Conservation (phyloP, 2,888 invertebrate genomes). For the Unio delphinus region DNA sequence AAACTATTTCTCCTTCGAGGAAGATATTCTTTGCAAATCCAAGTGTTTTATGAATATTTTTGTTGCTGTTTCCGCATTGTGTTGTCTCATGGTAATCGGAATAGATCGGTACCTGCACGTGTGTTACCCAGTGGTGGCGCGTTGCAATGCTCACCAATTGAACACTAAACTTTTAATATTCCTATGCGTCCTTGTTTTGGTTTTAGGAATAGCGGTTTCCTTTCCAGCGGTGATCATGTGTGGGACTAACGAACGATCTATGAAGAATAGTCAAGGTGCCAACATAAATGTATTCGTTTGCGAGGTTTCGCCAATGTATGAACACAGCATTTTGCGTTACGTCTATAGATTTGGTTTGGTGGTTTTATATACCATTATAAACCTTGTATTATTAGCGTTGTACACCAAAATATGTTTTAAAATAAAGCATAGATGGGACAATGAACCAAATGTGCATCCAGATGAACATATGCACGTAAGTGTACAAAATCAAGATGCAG, state of each 20-base stretch:
- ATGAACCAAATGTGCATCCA: background rate
- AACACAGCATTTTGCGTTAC: conserved; percentile 9
- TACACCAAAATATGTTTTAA: conserved; percentile 23
- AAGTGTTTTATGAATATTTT: conserved; percentile 36
- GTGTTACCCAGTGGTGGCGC: conserved; percentile 21
- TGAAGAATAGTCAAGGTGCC: conserved; percentile 10
- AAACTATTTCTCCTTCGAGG: conserved; percentile 30
- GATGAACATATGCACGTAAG: conserved; percentile 2
- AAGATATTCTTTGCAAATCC: conserved; percentile 20
- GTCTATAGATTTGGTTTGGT: conserved; percentile 16
- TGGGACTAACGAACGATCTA: conserved; percentile 12
- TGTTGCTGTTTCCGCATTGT: conserved; percentile 24
- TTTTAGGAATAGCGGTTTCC: conserved; percentile 18
- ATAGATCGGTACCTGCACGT: conserved; percentile 30
- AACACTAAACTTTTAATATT: conserved; percentile 15
- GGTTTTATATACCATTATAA: conserved; percentile 11
- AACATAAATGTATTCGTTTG: conserved; percentile 18
- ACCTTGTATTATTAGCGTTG: conserved; percentile 17
- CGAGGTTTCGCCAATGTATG: conserved; percentile 19
- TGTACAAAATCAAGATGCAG: no score
- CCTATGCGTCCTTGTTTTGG: conserved; percentile 16
- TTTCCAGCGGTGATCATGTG: conserved; percentile 28
- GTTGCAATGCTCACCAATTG: conserved; percentile 14
- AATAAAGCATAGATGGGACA: conserved; percentile 9
- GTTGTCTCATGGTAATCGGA: conserved; percentile 24